Evolutionary conservation across 2,797 vertebrate genomes (phyloP), one percentile per base, ranked within the genome.

Genomic region (Amphiprion clarkii): DNA sequence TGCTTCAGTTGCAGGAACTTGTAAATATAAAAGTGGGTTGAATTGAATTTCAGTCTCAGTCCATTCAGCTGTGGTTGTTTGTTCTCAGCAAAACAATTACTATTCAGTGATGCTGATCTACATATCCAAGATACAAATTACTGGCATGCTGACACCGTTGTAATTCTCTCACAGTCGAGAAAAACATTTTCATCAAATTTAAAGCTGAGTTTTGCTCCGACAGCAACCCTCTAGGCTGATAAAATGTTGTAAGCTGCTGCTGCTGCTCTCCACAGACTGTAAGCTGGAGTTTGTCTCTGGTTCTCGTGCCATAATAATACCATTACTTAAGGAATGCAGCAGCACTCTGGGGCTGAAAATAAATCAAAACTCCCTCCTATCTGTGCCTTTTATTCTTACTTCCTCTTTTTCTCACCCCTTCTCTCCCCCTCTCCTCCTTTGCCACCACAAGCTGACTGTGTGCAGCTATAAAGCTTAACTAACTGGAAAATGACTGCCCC

Each of bases 401-500:
- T 76, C 74, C 59, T 68, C 73, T 59, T 71, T 74, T 71, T 71
- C 71, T 72, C 67, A 52, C 49, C 57, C 58, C 46, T 57, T 29
- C 63, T 56, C 59, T 42, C 36, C 29, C 44, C 23, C n/a, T 33
- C 39, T 65, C 55, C 31, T 70, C 40, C 40, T 33, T 55, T 57
- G 27, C 79, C 44, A 59, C 49, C 53, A 31, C 76, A 67, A 60
- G 64, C 70, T 66, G 76, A 81, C 61, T 81, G 62, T 71, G 76
- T 74, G 76, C 71, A 61, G 85, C 84, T 62, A 85, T 85, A 86
- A 91, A 89, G 86, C 89, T 84, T 88, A 87, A 91, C 86, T 84
- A 85, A 89, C 84, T 89, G 90, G 69, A 79, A 87, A 88, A 90
- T 65, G 69, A 60, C 81, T 74, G 78, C 67, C 77, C 77, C 74